Conservation (phyloP, 2,888 invertebrate species). For the Scrobipalpa costella region DNA sequence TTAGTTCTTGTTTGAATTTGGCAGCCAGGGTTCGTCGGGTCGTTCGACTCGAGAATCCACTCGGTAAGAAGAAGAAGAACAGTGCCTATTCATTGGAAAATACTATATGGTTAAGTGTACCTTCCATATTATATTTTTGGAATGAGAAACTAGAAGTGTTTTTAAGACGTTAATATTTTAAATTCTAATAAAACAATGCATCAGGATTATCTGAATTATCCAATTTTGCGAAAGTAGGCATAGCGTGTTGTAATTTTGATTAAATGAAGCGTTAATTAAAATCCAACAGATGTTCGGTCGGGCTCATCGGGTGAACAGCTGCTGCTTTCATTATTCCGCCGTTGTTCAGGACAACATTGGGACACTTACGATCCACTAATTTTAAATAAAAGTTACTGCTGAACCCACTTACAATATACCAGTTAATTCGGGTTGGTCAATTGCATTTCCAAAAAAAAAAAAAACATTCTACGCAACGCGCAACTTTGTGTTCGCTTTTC, state of each 20-base stretch:
- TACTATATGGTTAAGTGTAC: no score
- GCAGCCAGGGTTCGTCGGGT: no score
- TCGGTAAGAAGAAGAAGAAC: no score
- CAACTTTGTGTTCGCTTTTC: neutral
- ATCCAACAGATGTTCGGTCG: constrained; percentile 15
- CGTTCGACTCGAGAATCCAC: no score
- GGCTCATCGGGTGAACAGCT: constrained; percentile 7
- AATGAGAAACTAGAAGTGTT: no score
- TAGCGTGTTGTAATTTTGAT: constrained; percentile 8
- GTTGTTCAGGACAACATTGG: constrained; percentile 8
- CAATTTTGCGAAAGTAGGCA: neutral
- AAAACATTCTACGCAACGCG: neutral
- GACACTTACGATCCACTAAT: constrained; percentile 4
- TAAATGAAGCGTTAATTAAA: constrained; percentile 23
- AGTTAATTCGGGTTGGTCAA: neutral
- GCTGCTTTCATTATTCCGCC: constrained; percentile 16
- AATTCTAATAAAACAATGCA: neutral
- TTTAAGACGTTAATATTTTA: neutral
- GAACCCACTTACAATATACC: neutral
- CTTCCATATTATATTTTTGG: no score
- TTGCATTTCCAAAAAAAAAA: neutral
- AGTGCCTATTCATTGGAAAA: neutral
- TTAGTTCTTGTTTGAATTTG: neutral
- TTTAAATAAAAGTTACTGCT: constrained; percentile 18
- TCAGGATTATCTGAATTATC: neutral